Evolutionary conservation across 2,113 vertebrate species (phyloP).

Genomic region (Helogale parvula): DNA sequence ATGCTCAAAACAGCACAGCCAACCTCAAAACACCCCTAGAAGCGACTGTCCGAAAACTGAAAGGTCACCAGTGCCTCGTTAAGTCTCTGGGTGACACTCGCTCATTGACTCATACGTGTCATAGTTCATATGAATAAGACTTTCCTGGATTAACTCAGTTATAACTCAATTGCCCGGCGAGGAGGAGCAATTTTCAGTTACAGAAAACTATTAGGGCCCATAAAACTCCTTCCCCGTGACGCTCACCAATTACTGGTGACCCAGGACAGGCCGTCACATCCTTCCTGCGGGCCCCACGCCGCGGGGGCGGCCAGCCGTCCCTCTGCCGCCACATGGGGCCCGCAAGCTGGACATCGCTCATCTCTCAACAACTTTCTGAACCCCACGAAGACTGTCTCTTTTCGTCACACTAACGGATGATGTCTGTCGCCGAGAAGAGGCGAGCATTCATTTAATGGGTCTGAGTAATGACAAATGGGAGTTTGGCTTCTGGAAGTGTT

Average conservation of each 20-base stretch:
- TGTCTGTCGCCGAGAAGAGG: background rate
- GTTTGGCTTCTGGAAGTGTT: background rate
- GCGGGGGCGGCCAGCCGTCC: background rate
- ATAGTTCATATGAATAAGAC: constrained; percentile 52
- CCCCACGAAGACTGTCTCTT: fast-evolving
- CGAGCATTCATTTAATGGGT: background rate
- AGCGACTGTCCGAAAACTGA: fast-evolving
- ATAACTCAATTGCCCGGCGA: background rate
- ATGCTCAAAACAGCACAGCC: background rate
- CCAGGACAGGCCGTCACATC: background rate
- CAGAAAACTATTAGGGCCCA: constrained; percentile 46
- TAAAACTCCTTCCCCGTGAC: background rate
- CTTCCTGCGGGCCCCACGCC: background rate
- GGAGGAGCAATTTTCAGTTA: constrained; percentile 42
- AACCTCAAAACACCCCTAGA: background rate
- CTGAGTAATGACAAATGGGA: background rate
- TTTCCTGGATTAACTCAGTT: constrained; percentile 64
- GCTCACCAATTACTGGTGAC: background rate
- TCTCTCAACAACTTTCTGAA: background rate
- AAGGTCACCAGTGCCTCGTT: background rate
- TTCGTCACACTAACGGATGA: background rate
- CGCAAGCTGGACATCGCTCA: background rate
- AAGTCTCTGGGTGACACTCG: background rate
- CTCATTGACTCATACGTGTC: background rate
- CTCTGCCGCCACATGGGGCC: background rate